Percentiles rank a stretch among this genome's conserved stretches.
Conservation (phyloP, 2,888 invertebrate species). For the Xestia ashworthii region DNA sequence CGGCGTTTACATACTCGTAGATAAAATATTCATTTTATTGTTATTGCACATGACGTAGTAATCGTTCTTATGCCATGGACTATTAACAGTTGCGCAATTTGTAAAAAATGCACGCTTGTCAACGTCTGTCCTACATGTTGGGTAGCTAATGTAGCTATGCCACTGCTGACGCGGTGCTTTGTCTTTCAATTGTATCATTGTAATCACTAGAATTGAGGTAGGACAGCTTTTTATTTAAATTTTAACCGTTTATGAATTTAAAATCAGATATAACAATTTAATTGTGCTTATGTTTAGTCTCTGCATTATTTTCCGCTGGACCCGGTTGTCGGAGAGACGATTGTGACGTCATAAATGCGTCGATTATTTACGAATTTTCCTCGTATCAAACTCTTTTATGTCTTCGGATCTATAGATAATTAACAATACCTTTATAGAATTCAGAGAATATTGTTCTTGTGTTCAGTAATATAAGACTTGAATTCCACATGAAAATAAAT, state of each 20-base stretch:
- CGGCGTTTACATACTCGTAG: neutral
- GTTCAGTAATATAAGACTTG: conserved; percentile 23
- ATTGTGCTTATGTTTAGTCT: neutral
- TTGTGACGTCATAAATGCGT: conserved; percentile 51
- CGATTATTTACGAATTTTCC: conserved; percentile 60
- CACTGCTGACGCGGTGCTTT: conserved; percentile 32
- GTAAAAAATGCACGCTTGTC: conserved; percentile 54
- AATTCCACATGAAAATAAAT: conserved; percentile 45
- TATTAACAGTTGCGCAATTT: conserved; percentile 48
- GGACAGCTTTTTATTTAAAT: neutral
- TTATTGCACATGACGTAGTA: conserved; percentile 49
- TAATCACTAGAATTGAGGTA: conserved; percentile 19
- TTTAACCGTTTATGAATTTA: neutral
- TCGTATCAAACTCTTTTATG: conserved; percentile 32
- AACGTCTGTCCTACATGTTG: conserved; percentile 36
- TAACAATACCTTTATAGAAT: conserved; percentile 54
- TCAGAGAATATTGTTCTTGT: conserved; percentile 29
- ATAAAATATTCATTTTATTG: conserved; percentile 33
- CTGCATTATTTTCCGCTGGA: conserved; percentile 10
- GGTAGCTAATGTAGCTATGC: conserved; percentile 10
- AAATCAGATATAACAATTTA: neutral
- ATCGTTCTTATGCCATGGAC: conserved; percentile 39
- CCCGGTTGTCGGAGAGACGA: conserved; percentile 17
- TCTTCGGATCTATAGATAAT: conserved; percentile 46
- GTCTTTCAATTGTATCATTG: neutral